Conservation (phyloP, 2,888 invertebrate genomes). For the Syrista parreyssii region DNA sequence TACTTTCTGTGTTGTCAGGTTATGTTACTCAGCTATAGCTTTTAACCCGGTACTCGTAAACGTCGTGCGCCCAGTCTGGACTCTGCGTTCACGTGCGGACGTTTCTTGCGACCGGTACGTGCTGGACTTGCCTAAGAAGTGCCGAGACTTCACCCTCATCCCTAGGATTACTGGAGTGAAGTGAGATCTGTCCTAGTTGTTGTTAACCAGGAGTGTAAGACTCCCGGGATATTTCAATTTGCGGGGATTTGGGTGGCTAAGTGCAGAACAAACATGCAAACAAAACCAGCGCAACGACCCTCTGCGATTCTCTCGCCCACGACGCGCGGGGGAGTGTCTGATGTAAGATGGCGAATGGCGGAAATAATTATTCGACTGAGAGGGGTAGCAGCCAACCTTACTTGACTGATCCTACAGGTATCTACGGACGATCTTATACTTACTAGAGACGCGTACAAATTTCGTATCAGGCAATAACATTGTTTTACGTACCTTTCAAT, state of each 20-base stretch:
- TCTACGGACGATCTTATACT: not conserved
- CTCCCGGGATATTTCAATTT: constrained; percentile 57
- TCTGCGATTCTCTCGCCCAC: not conserved
- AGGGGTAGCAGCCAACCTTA: not conserved
- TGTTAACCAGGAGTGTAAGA: constrained; percentile 55
- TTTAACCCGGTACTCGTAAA: not conserved
- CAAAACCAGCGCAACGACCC: constrained; percentile 17
- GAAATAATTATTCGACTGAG: not conserved
- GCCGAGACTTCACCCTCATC: constrained; percentile 22
- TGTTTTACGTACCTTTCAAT: constrained; percentile 71
- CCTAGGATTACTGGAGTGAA: constrained; percentile 47
- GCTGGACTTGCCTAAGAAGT: constrained; percentile 36
- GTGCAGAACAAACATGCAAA: constrained; percentile 35
- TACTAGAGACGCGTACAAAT: not conserved
- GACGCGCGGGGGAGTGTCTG: not conserved
- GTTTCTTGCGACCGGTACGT: constrained; percentile 20
- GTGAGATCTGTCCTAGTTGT: constrained; percentile 55
- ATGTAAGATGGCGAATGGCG: not conserved
- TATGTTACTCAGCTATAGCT: not conserved
- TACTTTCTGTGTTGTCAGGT: not conserved
- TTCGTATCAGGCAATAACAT: not conserved
- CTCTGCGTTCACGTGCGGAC: not conserved
- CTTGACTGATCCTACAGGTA: not conserved
- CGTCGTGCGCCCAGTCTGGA: not conserved
- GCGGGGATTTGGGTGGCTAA: constrained; percentile 48